Evolutionary conservation across 2,797 vertebrate genomes (phyloP), one percentile per base, ranked within the genome.

Genomic region (Pristis pectinata): DNA sequence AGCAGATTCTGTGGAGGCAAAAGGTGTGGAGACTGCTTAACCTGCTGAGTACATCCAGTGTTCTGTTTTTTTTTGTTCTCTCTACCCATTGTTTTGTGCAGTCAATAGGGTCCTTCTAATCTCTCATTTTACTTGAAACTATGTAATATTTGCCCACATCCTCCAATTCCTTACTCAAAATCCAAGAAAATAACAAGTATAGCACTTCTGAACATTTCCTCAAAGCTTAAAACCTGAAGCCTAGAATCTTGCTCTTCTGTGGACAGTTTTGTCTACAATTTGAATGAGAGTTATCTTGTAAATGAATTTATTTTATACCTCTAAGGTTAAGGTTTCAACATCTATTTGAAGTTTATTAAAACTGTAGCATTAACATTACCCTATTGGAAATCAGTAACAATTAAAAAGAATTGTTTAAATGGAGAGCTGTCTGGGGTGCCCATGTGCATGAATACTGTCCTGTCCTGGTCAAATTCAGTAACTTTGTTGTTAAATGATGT

Each of bases 401-500:
- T 93, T 74, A 34, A 72, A 93, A 93, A 93, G 22, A 37, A 49
- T 17, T 93, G 10, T 27, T 93, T 93, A 19, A 89, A 61, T 89
- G 34, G 85, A n/a, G n/a, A 61, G 82, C 49, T 61, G n/a, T 67
- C 6, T 13, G 59, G 6, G 19, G 59, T 67, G 89, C 19, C 44
- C 3, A 44, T 41, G 8, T 27, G 15, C 24, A 13, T 87, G 56
- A 70, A 22, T 72, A 37, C 24, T 93, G 22, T 93, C 22, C 22
- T n/a, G 11, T 27, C 37, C 89, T 22, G 89, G 61, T 70, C 64
- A 7, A 70, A 92, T n/a, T 44, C 24, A 1, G 8, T 41, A 67
- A n/a, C 61, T n/a, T 59, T 91, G 87, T 64, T 91, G 53, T 91
- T 91, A 91, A 91, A 91, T 89, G 56, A 89, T n/a, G 56, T 67